Evolutionary conservation across 2,888 invertebrate species (phyloP).

Genomic region (Caenorhabditis zanzibari): DNA sequence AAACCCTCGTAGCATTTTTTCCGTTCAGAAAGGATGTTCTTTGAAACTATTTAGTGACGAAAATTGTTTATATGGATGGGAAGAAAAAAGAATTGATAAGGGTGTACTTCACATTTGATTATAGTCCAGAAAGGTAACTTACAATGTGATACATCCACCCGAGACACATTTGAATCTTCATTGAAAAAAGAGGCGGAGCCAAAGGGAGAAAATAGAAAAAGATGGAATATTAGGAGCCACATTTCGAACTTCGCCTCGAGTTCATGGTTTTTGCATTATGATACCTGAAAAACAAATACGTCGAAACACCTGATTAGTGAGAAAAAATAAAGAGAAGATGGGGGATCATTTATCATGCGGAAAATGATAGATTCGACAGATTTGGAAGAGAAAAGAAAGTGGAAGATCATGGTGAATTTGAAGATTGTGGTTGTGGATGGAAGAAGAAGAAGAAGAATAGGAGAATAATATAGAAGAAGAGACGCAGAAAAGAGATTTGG

Average conservation of each 20-base stretch:
- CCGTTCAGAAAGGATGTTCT: not conserved
- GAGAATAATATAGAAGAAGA: not conserved
- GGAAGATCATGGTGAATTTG: constrained; percentile 38
- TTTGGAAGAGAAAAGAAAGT: constrained; percentile 38
- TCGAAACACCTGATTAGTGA: constrained; percentile 56
- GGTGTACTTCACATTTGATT: not conserved
- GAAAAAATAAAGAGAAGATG: not conserved
- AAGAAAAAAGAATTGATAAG: not conserved
- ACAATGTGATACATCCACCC: constrained; percentile 56
- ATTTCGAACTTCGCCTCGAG: constrained; percentile 6
- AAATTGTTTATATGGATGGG: constrained; percentile 2
- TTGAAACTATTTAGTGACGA: constrained; percentile 3
- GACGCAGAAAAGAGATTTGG: constrained; percentile 44
- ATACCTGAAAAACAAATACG: constrained; percentile 26
- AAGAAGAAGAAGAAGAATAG: constrained; percentile 9
- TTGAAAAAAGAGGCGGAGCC: constrained; percentile 43
- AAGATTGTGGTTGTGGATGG: constrained; percentile 51
- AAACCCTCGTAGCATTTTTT: not conserved
- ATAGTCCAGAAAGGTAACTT: constrained; percentile 26
- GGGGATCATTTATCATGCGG: constrained; percentile 60
- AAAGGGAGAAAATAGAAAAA: constrained; percentile 14
- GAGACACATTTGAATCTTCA: constrained; percentile 46
- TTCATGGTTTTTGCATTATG: constrained; percentile 20
- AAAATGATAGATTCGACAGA: constrained; percentile 58
- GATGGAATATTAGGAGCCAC: constrained; percentile 20